phyloP scores from a whole-genome alignment of 2,888 invertebrate species.

The Amphipoea lucens region DNA sequence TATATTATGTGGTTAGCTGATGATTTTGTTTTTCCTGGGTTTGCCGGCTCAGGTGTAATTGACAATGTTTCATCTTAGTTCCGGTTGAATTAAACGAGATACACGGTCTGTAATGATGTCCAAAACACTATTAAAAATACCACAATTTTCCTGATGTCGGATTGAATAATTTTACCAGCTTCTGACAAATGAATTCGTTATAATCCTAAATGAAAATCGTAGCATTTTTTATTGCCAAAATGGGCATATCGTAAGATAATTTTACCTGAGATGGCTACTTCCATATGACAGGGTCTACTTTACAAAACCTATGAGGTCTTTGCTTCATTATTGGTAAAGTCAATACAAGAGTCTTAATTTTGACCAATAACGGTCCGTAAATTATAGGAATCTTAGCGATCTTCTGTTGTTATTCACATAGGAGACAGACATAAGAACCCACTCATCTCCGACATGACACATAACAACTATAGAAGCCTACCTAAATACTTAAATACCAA shows the following conservation, averaged over 20 bases:
- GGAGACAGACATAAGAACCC: neutral
- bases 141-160: neutral
- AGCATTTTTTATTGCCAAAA: neutral
- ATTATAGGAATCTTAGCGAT: neutral
- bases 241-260: neutral
- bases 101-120: neutral
- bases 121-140: neutral
- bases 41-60: constrained; percentile 16
- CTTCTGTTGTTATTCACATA: neutral
- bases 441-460: constrained; percentile 9
- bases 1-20: constrained; percentile 33
- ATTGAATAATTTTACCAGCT: neutral
- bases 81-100: neutral
- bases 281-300: neutral
- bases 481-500: constrained; percentile 26
- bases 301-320: neutral
- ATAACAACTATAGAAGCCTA: constrained; percentile 10
- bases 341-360: neutral
- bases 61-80: neutral
- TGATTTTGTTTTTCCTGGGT: constrained; percentile 14
- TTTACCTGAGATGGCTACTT: neutral
- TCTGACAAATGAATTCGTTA: neutral
- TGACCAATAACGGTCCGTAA: neutral
- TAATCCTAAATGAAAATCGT: neutral
- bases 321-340: neutral